A percentile compares a stretch with the other conserved stretches of the same genome.
Conservation (phyloP, 2,888 invertebrate species). For the Dynastes grantii region DNA sequence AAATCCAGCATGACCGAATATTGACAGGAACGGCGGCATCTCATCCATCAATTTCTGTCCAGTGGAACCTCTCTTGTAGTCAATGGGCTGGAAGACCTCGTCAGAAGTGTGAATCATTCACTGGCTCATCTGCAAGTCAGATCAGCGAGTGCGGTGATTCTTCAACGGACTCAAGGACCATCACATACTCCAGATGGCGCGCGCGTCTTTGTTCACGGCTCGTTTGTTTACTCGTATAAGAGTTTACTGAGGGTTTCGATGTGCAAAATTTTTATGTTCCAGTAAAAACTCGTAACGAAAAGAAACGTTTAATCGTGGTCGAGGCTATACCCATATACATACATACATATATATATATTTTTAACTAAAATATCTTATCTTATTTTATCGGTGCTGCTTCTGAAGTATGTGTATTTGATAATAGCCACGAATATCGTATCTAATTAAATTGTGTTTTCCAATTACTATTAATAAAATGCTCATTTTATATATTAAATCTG, state of each 20-base stretch:
- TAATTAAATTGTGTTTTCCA: too few relatives aligned
- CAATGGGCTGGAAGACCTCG: constrained; percentile 66
- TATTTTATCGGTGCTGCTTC: too few relatives aligned
- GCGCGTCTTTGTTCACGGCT: constrained; percentile 55
- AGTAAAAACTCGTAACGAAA: constrained; percentile 43
- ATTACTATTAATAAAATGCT: too few relatives aligned
- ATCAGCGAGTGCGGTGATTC: constrained; percentile 62
- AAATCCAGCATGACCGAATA: constrained; percentile 50
- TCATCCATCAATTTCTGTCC: constrained; percentile 62
- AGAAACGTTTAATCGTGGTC: constrained; percentile 28
- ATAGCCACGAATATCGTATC: too few relatives aligned
- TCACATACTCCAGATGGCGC: constrained; percentile 59
- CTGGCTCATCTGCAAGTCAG: constrained; percentile 67
- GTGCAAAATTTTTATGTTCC: constrained; percentile 50
- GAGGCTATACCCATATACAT: neutral
- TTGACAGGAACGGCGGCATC: constrained; percentile 58
- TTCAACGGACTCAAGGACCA: constrained; percentile 60
- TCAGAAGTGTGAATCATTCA: constrained; percentile 67
- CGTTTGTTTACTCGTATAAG: constrained; percentile 52
- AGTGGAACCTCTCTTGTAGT: constrained; percentile 60
- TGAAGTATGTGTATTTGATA: too few relatives aligned
- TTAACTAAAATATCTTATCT: too few relatives aligned
- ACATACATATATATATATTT: neutral
- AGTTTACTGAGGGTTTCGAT: constrained; percentile 44
- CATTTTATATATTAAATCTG: too few relatives aligned